Evolutionary conservation across 2,113 vertebrate genomes (phyloP).

Genomic region (Nematolebias whitei): DNA sequence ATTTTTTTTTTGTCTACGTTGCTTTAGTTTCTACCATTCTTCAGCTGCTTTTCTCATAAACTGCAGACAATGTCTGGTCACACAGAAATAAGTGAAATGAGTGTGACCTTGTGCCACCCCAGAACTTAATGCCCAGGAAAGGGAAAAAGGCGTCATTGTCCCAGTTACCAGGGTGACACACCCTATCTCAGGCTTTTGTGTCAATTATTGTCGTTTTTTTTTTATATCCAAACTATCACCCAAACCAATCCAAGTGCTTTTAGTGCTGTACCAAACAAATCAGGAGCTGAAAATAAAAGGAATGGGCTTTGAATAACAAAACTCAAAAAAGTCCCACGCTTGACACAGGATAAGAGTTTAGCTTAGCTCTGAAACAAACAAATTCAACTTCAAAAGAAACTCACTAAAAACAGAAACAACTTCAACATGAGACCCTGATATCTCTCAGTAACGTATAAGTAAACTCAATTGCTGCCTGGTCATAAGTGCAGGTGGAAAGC

Average conservation of each 20-base stretch:
- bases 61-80: neutral
- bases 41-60: neutral
- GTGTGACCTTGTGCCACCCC: neutral
- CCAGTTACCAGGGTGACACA: slow-evolving; percentile 8
- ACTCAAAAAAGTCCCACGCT: neutral
- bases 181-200: slow-evolving; percentile 2
- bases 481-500: too few species aligned
- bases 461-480: too few species aligned
- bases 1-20: neutral
- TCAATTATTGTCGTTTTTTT: slow-evolving; percentile 11
- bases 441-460: too few species aligned
- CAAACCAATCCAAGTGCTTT: neutral
- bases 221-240: slow-evolving; percentile 1
- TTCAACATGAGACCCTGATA: too few species aligned
- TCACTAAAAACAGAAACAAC: too few species aligned
- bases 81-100: slow-evolving; percentile 2
- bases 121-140: neutral
- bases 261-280: slow-evolving; percentile 3
- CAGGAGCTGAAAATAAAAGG: neutral
- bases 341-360: neutral
- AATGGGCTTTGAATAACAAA: neutral
- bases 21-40: neutral
- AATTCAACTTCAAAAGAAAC: too few species aligned
- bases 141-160: slow-evolving; percentile 9
- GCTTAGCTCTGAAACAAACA: too few species aligned